These are phyloP conservation scores for Castor canadensis DNA, from an alignment of 2,113 vertebrate genomes.

Conservation along the genomic window DNA sequence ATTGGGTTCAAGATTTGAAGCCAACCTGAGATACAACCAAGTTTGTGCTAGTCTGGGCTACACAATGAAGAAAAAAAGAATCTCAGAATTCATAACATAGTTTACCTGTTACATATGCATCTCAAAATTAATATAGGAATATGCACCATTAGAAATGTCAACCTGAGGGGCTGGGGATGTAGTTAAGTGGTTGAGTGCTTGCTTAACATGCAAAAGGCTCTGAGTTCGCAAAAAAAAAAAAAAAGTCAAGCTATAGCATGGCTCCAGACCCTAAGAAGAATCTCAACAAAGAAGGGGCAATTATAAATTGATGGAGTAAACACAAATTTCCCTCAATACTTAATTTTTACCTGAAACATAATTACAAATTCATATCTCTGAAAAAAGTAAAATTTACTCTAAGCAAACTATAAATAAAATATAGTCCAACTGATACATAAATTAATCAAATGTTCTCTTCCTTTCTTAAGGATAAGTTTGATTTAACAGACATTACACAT, in stretches of 20 bases:
- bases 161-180: too few species aligned
- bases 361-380: slow-evolving; percentile 6
- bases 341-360: slow-evolving; percentile 44
- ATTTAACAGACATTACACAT: neutral
- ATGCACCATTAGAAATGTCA: neutral
- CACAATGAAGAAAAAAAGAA: neutral
- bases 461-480: slow-evolving; percentile 37
- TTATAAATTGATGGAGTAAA: neutral
- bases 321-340: slow-evolving; percentile 30
- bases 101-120: neutral
- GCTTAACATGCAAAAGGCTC: too few species aligned
- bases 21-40: too few species aligned
- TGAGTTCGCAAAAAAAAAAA: too few species aligned
- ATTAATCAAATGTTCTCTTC: slow-evolving; percentile 39
- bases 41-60: too few species aligned
- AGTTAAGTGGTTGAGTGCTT: too few species aligned
- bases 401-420: slow-evolving; percentile 46
- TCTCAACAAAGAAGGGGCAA: slow-evolving; percentile 3
- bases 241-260: neutral
- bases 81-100: slow-evolving; percentile 11
- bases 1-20: too few species aligned
- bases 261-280: neutral
- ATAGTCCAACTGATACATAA: neutral
- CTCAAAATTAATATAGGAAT: neutral
- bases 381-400: slow-evolving; percentile 49